Evolutionary conservation across 2,113 vertebrate genomes (phyloP), one percentile per base, ranked within the genome.

Genomic region (human (Homo sapiens)): DNA sequence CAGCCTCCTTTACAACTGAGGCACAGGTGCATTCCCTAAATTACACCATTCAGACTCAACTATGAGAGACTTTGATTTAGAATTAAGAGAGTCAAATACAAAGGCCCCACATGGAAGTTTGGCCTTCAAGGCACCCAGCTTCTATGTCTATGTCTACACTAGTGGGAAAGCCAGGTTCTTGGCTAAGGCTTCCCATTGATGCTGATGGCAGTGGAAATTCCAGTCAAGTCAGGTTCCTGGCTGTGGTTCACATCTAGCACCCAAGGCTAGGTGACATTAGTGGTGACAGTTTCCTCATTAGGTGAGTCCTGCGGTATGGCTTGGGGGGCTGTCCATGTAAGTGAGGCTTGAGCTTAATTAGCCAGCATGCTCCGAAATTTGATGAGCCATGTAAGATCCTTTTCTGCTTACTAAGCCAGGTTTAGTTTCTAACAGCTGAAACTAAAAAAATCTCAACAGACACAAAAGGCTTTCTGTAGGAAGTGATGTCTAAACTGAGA

Each of bases 331-430:
- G 1, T 85, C 40, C 59, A 45, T 91, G 57, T 82, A 87, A 90
- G 68, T 76, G 50, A 91, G 66, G 43, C 86, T 91, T 82, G 76
- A 52, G 76, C 50, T 91, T 45, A 68, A 70, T 87, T 76, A 90
- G 59, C 59, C 87, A 95, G 48, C 66, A 50, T 70, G 27, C n/a
- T 94, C 89, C 61, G 83, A 81, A 92, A 76, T 80, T 87, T 94
- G 75, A 93, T 96, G 79, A 97, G 50, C 68, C 83, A 80, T 38
- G 35, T 70, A 93, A 93, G 79, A 93, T 91, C 66, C 22, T 90
- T 91, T 68, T 64, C 78, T 89, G n/a, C 38, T 93, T 96, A 95
- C 97, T 96, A 84, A 89, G 73, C 78, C 78, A 97, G 79, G 90
- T 89, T 89, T 89, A 23, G 20, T 80, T 96, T 96, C 73, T 93